A percentile compares a stretch with the other conserved stretches of the same genome.
phyloP scores from a whole-genome alignment of 2,888 invertebrate species.

The Aleiodes testaceus region DNA sequence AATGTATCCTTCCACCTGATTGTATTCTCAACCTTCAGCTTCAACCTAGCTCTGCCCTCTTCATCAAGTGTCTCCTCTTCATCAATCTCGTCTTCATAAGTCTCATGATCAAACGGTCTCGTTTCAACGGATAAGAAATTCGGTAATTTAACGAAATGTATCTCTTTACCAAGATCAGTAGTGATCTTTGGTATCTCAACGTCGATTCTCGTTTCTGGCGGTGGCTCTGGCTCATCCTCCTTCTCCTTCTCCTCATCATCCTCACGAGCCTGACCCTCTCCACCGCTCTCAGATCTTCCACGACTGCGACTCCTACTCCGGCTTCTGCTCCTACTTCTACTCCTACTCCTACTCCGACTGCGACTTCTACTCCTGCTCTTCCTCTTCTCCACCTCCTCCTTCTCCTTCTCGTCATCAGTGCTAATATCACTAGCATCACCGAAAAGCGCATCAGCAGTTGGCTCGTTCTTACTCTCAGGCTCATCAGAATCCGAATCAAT shows the following conservation, averaged over 20 bases:
- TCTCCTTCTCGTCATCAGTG: conserved; percentile 82
- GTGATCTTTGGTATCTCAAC: conserved; percentile 97
- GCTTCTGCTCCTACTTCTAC: conserved; percentile 72
- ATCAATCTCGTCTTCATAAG: conserved; percentile 99
- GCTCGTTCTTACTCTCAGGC: conserved; percentile 69
- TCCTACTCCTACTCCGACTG: conserved; percentile 66
- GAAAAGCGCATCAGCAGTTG: conserved; percentile 89
- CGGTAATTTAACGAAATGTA: conserved; percentile 97
- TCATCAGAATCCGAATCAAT: conserved; percentile 83
- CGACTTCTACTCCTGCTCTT: conserved; percentile 72
- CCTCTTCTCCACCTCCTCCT: conserved; percentile 63
- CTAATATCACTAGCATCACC: conserved; percentile 96
- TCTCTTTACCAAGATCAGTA: conserved; percentile 91
- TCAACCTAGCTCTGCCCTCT: conserved; percentile 94
- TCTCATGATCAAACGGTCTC: conserved; percentile 93
- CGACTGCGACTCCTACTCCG: conserved; percentile 59
- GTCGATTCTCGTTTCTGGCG: conserved; percentile 95
- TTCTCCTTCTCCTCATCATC: conserved; percentile 78
- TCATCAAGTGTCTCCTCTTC: conserved; percentile 98
- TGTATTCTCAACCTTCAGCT: conserved; percentile 97
- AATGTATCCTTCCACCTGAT: conserved; percentile 91
- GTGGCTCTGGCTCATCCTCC: conserved; percentile 84
- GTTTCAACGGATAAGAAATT: conserved; percentile 99
- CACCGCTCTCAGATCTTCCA: conserved; percentile 67
- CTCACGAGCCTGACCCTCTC: conserved; percentile 61